Percentiles rank a stretch among this genome's conserved stretches.
These are phyloP conservation scores for Rhabditophanes sp. DNA, from an alignment of 2,888 invertebrate genomes.

Conservation along the genomic window DNA sequence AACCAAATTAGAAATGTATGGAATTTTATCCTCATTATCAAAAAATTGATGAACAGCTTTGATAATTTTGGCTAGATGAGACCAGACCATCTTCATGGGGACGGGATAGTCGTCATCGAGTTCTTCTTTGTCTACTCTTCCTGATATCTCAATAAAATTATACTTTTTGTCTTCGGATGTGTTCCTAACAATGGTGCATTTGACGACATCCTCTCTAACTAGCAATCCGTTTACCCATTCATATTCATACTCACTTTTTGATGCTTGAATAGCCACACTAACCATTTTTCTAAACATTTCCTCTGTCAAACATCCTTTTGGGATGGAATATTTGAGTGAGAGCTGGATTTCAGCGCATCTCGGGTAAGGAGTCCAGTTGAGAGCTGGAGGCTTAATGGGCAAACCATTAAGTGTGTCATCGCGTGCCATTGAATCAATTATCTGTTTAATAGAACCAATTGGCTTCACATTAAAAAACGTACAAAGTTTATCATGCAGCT, in stretches of 20 bases:
- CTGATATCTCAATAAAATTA: slow-evolving; percentile 21
- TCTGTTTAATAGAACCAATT: too few relatives aligned
- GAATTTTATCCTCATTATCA: slow-evolving; percentile 7
- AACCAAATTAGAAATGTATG: slow-evolving; percentile 15
- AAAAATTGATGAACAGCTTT: slow-evolving; percentile 6
- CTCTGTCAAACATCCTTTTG: slow-evolving; percentile 18
- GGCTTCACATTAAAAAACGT: too few relatives aligned
- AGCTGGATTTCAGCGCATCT: slow-evolving; percentile 26
- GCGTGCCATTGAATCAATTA: too few relatives aligned
- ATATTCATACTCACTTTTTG: slow-evolving; percentile 18
- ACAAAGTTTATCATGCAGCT: too few relatives aligned
- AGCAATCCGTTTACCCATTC: slow-evolving; percentile 13
- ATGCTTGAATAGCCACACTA: slow-evolving; percentile 6
- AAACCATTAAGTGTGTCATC: too few relatives aligned
- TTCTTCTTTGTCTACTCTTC: slow-evolving; percentile 20
- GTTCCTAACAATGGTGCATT: neutral
- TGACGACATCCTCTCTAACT: slow-evolving; percentile 11
- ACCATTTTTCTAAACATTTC: slow-evolving; percentile 14
- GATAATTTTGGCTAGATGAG: slow-evolving; percentile 10
- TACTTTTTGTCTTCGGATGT: slow-evolving; percentile 4
- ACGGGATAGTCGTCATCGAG: slow-evolving; percentile 13
- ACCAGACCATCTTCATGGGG: slow-evolving; percentile 17
- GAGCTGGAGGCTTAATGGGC: too few relatives aligned
- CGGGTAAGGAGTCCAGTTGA: slow-evolving; percentile 22
- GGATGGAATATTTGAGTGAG: slow-evolving; percentile 17